Percentiles rank a stretch among this genome's conserved stretches.
phyloP scores from a whole-genome alignment of 2,888 invertebrate genomes.

The Dioctria linearis region DNA sequence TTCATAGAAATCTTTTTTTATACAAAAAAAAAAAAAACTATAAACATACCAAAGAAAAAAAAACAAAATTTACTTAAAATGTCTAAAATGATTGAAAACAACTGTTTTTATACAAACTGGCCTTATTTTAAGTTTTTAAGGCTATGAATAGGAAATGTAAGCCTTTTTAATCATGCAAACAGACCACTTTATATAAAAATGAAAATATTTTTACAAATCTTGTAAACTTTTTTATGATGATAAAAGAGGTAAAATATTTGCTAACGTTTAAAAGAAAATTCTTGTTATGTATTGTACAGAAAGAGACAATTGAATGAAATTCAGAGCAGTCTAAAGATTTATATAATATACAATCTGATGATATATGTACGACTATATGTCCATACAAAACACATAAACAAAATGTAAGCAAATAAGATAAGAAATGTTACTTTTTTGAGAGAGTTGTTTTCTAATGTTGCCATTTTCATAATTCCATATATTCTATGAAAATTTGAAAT shows the following conservation, averaged over 20 bases:
- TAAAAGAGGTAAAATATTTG: constrained; percentile 43
- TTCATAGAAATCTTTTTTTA: constrained; percentile 35
- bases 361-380: constrained; percentile 6
- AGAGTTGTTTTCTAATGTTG: constrained; percentile 9
- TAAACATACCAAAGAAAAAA: background rate
- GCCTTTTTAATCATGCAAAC: constrained; percentile 49
- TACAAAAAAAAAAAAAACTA: background rate
- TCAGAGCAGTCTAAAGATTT: background rate
- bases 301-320: constrained; percentile 16
- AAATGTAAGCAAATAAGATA: background rate
- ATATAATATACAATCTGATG: background rate
- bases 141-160: constrained; percentile 40
- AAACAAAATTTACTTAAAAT: constrained; percentile 37
- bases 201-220: constrained; percentile 48
- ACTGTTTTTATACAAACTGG: constrained; percentile 49
- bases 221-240: constrained; percentile 43
- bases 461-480: background rate
- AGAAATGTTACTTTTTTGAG: constrained; percentile 24
- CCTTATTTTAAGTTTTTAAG: constrained; percentile 52
- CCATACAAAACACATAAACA: constrained; percentile 5
- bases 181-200: constrained; percentile 49
- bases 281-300: constrained; percentile 29
- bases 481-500: no score
- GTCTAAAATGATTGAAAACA: constrained; percentile 36
- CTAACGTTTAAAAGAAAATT: constrained; percentile 30